Base-by-base conservation (phyloP, 2,888 invertebrate species). In the Harpagoxenus sublaevis region DNA sequence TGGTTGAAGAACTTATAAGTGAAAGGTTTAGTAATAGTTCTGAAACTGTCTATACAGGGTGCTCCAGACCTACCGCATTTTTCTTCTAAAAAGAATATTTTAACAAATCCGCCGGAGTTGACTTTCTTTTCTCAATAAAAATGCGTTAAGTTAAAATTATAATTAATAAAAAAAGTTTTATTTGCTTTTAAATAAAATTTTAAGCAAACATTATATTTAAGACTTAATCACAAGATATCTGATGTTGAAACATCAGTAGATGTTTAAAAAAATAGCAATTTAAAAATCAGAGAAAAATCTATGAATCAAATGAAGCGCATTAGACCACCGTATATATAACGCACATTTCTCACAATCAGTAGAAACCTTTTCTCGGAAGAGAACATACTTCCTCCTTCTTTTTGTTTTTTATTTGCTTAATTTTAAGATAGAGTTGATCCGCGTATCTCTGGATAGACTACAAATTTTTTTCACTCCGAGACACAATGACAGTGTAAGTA, bases 21-120 rank as follows among this genome's bases (percentile, higher is more conserved):
- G 57, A 73, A 73, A 73, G 73, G 57, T 28, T 31, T 5, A 55
- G 35, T 42, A 28, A 71, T 42, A 57, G 73, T 71, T 71, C 55
- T 42, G n/a, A 23, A 45, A 42, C 10, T 23, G 9, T 51, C 18
- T 70, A 18, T 45, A 73, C 15, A 60, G 18, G 42, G 28, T 57
- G 42, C 0, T 15, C 23, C 39, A 48, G 8, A 55, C 8, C 5
- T 28, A 57, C 15, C 39, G 15, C 4, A 55, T 9, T 71, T 71
- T 57, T 23, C 6, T 55, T 55, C n/a, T 23, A 42, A 3, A 15
- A 18, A 8, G 2, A 18, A 35, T 71, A 15, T 39, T 42, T 42
- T 10, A 6, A n/a, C 3, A 23, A 42, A 71, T 57, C 8, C 12
- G 8, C 8, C 35, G 6, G 3, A 39, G 1, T 55, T n/a, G 8